phyloP scores from a whole-genome alignment of 1,140 invertebrate species.

The Leptonema lineaticorne region DNA sequence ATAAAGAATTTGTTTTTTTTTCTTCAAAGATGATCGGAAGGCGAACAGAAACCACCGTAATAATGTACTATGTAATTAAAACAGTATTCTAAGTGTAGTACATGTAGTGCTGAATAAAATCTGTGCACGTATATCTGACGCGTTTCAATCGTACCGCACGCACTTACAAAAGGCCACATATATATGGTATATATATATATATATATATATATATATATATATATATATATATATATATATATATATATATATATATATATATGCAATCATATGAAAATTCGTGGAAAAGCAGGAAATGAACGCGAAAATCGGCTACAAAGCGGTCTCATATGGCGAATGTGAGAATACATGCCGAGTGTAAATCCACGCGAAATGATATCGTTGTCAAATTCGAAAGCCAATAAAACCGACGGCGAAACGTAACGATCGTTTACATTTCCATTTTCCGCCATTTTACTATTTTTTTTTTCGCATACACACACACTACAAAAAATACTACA shows the following conservation, averaged over 20 bases:
- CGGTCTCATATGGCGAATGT: not conserved
- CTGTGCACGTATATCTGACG: no score
- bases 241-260: not conserved
- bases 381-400: not conserved
- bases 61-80: no score
- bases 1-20: no score
- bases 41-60: no score
- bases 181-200: no score
- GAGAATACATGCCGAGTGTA: not conserved
- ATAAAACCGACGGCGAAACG: not conserved
- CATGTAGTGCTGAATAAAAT: no score
- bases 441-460: not conserved
- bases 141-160: no score
- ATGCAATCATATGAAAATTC: not conserved
- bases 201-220: no score
- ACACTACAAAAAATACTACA: not conserved
- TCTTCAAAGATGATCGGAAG: no score
- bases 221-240: not conserved
- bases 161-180: no score
- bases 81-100: no score
- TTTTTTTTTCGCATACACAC: not conserved
- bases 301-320: not conserved
- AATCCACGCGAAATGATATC: constrained; percentile 1
- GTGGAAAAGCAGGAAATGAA: no score
- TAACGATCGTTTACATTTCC: not conserved